Evolutionary conservation across 2,888 invertebrate genomes (phyloP), one percentile per base, ranked within the genome.

Genomic region (Dasysyrphus tricinctus): DNA sequence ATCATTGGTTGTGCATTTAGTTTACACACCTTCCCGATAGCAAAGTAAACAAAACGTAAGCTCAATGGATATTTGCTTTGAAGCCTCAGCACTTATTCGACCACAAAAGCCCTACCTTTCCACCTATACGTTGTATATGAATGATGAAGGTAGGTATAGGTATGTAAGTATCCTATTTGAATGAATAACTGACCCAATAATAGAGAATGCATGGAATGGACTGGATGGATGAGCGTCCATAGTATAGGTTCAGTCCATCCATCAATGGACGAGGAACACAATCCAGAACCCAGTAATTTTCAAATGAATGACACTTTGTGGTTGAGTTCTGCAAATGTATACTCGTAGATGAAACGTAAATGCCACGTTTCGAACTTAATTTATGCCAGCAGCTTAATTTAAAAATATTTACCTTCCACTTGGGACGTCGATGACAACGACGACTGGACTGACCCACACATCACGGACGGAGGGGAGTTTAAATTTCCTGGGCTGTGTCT

Each of bases 381-480:
- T 81, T 74, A 78, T 78, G 70, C 77, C 77, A 73, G 73, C n/a
- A 59, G 78, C 61, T 72, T 47, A 65, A 79, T 78, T 86, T 82
- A 47, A 82, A 78, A 82, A 82, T 86, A 72, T 86, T 86, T 86
- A 76, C 82, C 75, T 82, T 82, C 65, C 78, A 86, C 82, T 86
- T 79, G 65, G 54, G 37, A 49, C 12, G 51, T 51, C 51, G 51
- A 59, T 61, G 39, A 47, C 44, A 44, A 63, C n/a, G 24, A 19
- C 34, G 16, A 24, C 12, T 14, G 16, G 37, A 29, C 12, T 12
- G 1, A 29, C 37, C n/a, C 29, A 32, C 32, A 56, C 8, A 0
- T 8, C 16, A 32, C n/a, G 7, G 32, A 9, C 8, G 1, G 57
- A 39, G 7, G 12, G 39, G 63, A 63, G 42, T 75, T 67, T 67